Percentiles rank a stretch among this genome's conserved stretches.
These are phyloP conservation scores for Gymnoscelis rufifasciata DNA, from an alignment of 2,888 invertebrate genomes.

Conservation along the genomic window DNA sequence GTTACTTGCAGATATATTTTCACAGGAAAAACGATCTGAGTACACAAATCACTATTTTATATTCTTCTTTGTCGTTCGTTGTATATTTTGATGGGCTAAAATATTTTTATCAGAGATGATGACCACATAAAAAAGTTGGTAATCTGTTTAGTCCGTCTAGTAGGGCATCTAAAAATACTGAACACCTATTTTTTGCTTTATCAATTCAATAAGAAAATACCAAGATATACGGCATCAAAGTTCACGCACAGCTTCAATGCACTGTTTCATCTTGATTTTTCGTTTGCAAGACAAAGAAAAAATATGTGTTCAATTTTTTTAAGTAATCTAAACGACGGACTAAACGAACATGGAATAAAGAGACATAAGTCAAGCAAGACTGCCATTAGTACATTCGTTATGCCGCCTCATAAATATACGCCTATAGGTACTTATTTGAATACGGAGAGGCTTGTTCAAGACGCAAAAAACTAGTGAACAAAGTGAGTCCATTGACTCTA, in stretches of 20 bases:
- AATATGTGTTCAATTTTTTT: too few species aligned
- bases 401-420: slow-evolving; percentile 8
- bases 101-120: not conserved
- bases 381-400: slow-evolving; percentile 4
- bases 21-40: slow-evolving; percentile 7
- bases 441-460: too few species aligned
- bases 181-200: too few species aligned
- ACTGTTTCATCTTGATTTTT: too few species aligned
- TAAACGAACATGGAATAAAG: not conserved
- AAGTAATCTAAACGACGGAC: too few species aligned
- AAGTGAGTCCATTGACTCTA: slow-evolving; percentile 13
- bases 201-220: too few species aligned
- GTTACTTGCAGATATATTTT: slow-evolving; percentile 10
- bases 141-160: too few species aligned
- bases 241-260: too few species aligned
- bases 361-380: not conserved
- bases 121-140: too few species aligned
- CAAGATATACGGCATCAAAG: too few species aligned
- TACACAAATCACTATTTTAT: not conserved
- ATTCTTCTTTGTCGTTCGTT: slow-evolving; percentile 3
- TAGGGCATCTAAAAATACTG: too few species aligned
- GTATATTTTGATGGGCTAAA: not conserved
- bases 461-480: not conserved
- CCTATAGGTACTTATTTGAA: not conserved
- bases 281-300: too few species aligned